Conservation (phyloP, 2,113 vertebrate genomes). For the Marmota flaviventris region DNA sequence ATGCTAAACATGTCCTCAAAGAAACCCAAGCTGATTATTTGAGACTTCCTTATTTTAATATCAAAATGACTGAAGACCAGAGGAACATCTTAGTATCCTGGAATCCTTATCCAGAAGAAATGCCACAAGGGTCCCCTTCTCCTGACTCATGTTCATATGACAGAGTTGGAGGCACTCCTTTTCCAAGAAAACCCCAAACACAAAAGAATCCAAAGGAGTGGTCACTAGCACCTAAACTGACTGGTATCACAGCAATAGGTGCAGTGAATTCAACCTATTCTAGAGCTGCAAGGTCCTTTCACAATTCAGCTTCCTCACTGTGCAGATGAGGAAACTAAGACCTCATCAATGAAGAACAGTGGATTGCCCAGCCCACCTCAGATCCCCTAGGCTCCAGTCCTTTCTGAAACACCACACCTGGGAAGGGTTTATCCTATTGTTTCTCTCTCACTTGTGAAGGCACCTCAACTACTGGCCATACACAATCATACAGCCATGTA, state of each 20-base stretch:
- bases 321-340: neutral
- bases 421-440: neutral
- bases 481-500: neutral
- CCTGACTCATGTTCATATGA: neutral
- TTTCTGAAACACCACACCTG: neutral
- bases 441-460: neutral
- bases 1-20: neutral
- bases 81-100: neutral
- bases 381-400: neutral
- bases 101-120: constrained; percentile 33
- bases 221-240: neutral
- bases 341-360: neutral
- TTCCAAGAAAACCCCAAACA: neutral
- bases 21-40: neutral
- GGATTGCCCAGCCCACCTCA: neutral
- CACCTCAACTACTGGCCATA: neutral
- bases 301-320: neutral
- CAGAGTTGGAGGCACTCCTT: neutral
- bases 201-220: neutral
- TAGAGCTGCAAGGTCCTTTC: neutral
- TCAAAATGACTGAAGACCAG: neutral
- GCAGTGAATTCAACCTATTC: neutral
- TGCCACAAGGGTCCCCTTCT: neutral
- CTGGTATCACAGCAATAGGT: neutral
- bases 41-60: neutral